Percentiles rank a stretch among this genome's conserved stretches.
These are phyloP conservation scores for Epirrita christyi DNA, from an alignment of 2,888 invertebrate species.

Conservation along the genomic window DNA sequence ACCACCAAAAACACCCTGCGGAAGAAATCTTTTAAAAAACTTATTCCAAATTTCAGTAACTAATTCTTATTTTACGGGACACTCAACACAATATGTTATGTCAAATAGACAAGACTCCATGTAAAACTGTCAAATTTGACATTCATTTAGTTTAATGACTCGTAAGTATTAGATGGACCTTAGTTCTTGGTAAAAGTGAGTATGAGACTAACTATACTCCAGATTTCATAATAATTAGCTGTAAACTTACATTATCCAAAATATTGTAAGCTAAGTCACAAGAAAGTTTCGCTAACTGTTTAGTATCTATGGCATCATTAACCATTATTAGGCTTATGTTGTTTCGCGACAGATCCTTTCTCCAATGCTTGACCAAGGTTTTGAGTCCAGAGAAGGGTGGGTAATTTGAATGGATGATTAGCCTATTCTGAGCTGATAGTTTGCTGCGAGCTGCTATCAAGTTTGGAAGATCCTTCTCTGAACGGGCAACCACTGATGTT, in stretches of 20 bases:
- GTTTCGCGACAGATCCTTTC: conserved; percentile 38
- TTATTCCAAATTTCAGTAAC: too few relatives aligned
- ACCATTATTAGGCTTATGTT: conserved; percentile 40
- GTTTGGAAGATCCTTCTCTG: conserved; percentile 36
- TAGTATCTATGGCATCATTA: conserved; percentile 26
- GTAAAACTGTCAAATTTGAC: too few relatives aligned
- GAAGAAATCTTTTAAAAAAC: background rate
- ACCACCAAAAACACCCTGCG: conserved; percentile 47
- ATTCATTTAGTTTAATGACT: too few relatives aligned
- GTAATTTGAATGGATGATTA: conserved; percentile 42
- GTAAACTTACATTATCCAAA: conserved; percentile 38
- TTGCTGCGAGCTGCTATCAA: conserved; percentile 35
- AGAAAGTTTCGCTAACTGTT: conserved; percentile 23
- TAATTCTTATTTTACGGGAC: too few relatives aligned
- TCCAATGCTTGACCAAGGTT: conserved; percentile 43
- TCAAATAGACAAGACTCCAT: too few relatives aligned
- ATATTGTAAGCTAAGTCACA: conserved; percentile 40
- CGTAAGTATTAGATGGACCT: too few relatives aligned
- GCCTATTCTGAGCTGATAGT: conserved; percentile 31
- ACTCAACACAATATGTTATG: too few relatives aligned
- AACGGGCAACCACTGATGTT: conserved; percentile 37
- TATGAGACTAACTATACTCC: too few relatives aligned
- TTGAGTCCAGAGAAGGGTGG: conserved; percentile 43
- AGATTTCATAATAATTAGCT: too few relatives aligned
- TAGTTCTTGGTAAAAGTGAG: too few relatives aligned